Base-by-base conservation (phyloP, 2,888 invertebrate species). In the Caenorhabditis sp. region DNA sequence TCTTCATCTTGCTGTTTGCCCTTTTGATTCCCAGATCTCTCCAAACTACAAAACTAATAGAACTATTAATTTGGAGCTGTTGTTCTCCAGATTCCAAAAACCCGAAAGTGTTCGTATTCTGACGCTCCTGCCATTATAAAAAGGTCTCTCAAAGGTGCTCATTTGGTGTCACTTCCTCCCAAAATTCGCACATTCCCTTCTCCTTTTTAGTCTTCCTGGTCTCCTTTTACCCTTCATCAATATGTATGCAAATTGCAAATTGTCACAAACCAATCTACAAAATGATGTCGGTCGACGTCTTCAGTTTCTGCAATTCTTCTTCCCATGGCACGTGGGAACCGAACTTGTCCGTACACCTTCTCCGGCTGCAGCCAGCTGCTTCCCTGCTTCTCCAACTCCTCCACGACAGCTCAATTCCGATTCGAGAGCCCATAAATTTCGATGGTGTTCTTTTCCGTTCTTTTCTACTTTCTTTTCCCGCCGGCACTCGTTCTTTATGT, bases 401-500 rank as follows among this genome's bases (percentile, higher is more conserved):
- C 32, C 32, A 9, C 32, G n/a, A 2, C 24, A 15, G n/a, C 55
- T 26, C 56, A 55, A 71, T 67, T 62, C 61, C 60, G 61, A 71
- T 71, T 71, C 71, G 55, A 65, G 65, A 60, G 58, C 65, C 74
- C 74, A 74, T 74, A 74, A 74, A 74, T 74, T 56, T 77, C 61
- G 68, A 77, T 77, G 53, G 67, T 69, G 67, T 69, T 68, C 76
- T 53, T 32, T 9, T 9, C 56, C 61, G 47, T 76, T 72, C 35
- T 55, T n/a, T 64, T 32, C 32, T 9, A 62, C 61, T 56, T 76
- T 72, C 35, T 55, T n/a, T 64, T 11, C 32, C 20, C 47, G 61
- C 44, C 26, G 61, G 60, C 18, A 32, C 32, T 9, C 32, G 32
- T 9, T 32, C 9, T 9, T 32, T 9, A 9, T 4, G 32, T 9